phyloP scores from a whole-genome alignment of 92 coral and sea anemone genomes.

The Epizoanthus ramosus region DNA sequence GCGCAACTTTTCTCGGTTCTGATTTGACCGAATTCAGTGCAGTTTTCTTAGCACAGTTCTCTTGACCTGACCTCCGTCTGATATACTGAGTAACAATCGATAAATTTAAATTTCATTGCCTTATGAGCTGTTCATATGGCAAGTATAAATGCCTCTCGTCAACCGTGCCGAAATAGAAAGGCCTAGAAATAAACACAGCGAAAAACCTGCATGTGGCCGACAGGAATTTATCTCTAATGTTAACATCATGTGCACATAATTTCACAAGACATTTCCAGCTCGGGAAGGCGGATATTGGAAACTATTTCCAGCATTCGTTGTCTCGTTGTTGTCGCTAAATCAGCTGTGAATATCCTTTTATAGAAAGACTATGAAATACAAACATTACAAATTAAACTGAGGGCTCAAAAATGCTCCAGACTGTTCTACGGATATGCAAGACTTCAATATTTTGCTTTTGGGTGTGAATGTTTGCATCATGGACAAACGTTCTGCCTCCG shows the following conservation, averaged over 20 bases:
- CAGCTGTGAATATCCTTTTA: slow-evolving; percentile 14
- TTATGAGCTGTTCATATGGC: no score
- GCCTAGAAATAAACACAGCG: background rate
- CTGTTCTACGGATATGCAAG: background rate
- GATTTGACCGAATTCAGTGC: no score
- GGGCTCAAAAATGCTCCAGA: slow-evolving; percentile 12
- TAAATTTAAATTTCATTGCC: no score
- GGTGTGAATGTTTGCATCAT: no score
- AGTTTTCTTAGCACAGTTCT: no score
- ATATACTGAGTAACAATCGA: no score
- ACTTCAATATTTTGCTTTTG: background rate
- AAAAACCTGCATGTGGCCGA: background rate
- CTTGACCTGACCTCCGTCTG: no score
- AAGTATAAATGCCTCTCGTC: background rate
- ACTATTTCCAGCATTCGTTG: background rate
- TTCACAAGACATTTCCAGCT: slow-evolving; percentile 2
- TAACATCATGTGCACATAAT: slow-evolving; percentile 1
- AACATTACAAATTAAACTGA: background rate
- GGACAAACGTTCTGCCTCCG: no score
- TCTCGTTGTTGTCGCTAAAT: background rate
- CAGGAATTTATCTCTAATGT: slow-evolving; percentile 1
- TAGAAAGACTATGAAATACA: background rate
- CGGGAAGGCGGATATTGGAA: background rate
- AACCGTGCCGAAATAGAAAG: background rate
- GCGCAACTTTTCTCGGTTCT: no score